Base-by-base conservation (phyloP, 2,113 vertebrate species). In the Microtus oregoni region DNA sequence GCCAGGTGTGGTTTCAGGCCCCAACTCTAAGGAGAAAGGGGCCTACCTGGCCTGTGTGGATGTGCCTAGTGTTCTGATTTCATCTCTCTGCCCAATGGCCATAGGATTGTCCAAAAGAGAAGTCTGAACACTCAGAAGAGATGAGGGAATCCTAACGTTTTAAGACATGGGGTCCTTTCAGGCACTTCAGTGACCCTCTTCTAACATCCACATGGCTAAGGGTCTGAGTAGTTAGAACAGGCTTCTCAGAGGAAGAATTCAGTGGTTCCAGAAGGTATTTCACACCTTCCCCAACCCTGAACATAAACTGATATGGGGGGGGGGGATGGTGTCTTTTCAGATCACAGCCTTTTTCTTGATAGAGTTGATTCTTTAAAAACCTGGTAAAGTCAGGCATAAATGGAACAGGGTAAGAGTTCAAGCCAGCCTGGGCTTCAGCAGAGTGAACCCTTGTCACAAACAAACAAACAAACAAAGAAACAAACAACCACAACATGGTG, bases 261-360 rank as follows among this genome's bases (percentile, higher is more conserved):
- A 50, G 41, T 68, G 47, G 38, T 12, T 72, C 50, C 44, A 73
- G 22, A 78, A 68, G 52, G 67, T 50, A 52, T 88, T 79, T 79
- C n/a, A 93, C 65, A 88, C 32, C 55, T 30, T 95, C 19, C 70
- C 50, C 61, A 90, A 32, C 6, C 28, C 12, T 72, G 86, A 76
- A 67, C 61, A n/a, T 41, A 86, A 77, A 76, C 28, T 41, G 79
- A 67, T 17, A 20, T 28, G 22, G 22, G 8, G 30, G 32, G n/a
- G 52, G 17, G 44, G 44, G 86, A 55, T 58, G 55, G 55, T 3
- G 19, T 47, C 41, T 20, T 47, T 97, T 91, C 63, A 94, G 55
- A 86, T 26, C 77, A 89, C 52, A 79, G 13, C 55, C 86, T 81
- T 61, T 95, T 89, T 96, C 82, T 93, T 83, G 35, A 86, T 77